Conservation (phyloP, 2,797 vertebrate genomes). For the Tauraco hartlaubi region DNA sequence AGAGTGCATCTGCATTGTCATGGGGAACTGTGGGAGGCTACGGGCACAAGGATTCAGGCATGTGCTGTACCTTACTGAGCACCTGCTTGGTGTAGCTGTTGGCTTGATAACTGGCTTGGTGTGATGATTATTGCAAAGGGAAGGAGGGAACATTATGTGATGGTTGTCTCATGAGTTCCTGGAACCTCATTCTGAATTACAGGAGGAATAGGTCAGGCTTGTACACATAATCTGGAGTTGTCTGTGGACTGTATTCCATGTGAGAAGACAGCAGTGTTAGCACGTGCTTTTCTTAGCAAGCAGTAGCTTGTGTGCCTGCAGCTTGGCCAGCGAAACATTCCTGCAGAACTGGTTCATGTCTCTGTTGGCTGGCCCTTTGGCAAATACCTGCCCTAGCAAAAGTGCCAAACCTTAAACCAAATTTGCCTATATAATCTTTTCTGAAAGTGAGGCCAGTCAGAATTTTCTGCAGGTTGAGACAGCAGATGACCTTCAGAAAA, state of each 20-base stretch:
- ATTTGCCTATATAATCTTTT: not conserved
- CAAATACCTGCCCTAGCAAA: not conserved
- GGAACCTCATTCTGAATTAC: not conserved
- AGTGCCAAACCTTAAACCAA: slow-evolving; percentile 65
- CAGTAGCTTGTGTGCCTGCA: not conserved
- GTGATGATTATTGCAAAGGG: not conserved
- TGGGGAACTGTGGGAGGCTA: not conserved
- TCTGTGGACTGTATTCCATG: not conserved
- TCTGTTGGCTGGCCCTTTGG: not conserved
- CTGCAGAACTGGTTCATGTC: not conserved
- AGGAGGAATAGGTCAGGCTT: not conserved
- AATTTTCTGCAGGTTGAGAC: not conserved
- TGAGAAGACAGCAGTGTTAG: not conserved
- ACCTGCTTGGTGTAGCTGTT: not conserved
- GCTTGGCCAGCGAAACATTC: not conserved
- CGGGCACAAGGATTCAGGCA: not conserved
- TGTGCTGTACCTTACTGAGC: not conserved
- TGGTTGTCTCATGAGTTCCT: not conserved
- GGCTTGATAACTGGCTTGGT: not conserved
- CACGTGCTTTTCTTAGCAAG: not conserved
- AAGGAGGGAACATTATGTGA: rapidly evolving
- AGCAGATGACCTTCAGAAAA: not conserved
- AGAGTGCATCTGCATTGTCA: not conserved
- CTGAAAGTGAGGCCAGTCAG: not conserved
- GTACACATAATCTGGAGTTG: not conserved